These are phyloP conservation scores for Trilocha varians DNA, from an alignment of 2,888 invertebrate species.

Conservation along the genomic window DNA sequence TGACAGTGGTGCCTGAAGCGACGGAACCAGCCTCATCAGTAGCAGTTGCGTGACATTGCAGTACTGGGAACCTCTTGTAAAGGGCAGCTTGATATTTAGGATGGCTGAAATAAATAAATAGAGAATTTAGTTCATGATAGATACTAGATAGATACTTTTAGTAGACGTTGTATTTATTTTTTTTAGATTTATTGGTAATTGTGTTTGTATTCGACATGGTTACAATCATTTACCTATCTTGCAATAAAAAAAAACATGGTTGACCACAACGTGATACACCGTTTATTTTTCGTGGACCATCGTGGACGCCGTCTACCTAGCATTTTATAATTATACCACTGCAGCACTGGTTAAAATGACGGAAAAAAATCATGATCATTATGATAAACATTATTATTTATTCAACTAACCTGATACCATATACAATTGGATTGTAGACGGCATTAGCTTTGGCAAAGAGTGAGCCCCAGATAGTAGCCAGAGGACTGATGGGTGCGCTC, in stretches of 20 bases:
- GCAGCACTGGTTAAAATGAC: too few relatives aligned
- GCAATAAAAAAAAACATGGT: too few relatives aligned
- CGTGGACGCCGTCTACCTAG: too few relatives aligned
- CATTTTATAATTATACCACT: too few relatives aligned
- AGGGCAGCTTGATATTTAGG: constrained; percentile 85
- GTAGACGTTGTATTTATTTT: too few relatives aligned
- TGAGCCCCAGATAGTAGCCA: constrained; percentile 91
- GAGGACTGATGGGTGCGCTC: constrained; percentile 80
- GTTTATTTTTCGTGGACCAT: too few relatives aligned
- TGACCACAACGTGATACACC: too few relatives aligned
- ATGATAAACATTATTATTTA: not conserved
- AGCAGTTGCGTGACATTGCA: constrained; percentile 75
- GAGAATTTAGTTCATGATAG: not conserved
- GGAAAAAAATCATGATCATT: too few relatives aligned
- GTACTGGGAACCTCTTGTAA: constrained; percentile 83
- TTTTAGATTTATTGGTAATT: too few relatives aligned
- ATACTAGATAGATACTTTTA: too few relatives aligned
- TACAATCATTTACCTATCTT: not conserved
- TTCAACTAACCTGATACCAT: constrained; percentile 83
- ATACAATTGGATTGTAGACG: constrained; percentile 92
- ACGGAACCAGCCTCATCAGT: constrained; percentile 77
- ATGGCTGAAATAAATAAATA: constrained; percentile 71
- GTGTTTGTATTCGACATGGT: too few relatives aligned
- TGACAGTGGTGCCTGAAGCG: constrained; percentile 79
- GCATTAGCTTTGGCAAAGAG: constrained; percentile 94